phyloP scores from a whole-genome alignment of 2,113 vertebrate genomes.

The Rhineura floridana region DNA sequence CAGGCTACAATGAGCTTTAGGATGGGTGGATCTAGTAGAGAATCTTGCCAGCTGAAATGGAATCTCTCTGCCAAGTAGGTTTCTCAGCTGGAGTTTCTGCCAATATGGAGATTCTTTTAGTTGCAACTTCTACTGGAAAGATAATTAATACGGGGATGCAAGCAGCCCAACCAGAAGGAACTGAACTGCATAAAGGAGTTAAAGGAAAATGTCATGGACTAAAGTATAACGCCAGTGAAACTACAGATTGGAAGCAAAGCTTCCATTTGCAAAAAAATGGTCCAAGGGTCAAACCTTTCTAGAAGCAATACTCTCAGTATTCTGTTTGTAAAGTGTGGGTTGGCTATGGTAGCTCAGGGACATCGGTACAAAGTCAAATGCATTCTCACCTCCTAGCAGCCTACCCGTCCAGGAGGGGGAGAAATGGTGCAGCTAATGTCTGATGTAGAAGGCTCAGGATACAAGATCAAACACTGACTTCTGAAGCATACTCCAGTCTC shows the following conservation, averaged over 20 bases:
- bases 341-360: background rate
- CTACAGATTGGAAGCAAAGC: no score
- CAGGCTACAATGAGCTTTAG: conserved; percentile 12
- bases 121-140: conserved; percentile 21
- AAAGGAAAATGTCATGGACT: background rate
- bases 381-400: background rate
- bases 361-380: background rate
- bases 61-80: conserved; percentile 25
- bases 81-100: conserved; percentile 13
- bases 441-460: background rate
- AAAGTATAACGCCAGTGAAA: background rate
- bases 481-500: background rate
- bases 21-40: conserved; percentile 8
- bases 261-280: background rate
- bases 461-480: background rate
- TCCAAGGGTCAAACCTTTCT: background rate
- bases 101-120: conserved; percentile 20
- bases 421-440: background rate
- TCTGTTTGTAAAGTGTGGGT: background rate
- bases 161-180: conserved; percentile 1
- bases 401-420: background rate
- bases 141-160: conserved; percentile 33
- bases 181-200: background rate
- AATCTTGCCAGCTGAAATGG: conserved; percentile 26
- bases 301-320: background rate